phyloP scores from a whole-genome alignment of 2,888 invertebrate species.

The Acrobasis suavella region DNA sequence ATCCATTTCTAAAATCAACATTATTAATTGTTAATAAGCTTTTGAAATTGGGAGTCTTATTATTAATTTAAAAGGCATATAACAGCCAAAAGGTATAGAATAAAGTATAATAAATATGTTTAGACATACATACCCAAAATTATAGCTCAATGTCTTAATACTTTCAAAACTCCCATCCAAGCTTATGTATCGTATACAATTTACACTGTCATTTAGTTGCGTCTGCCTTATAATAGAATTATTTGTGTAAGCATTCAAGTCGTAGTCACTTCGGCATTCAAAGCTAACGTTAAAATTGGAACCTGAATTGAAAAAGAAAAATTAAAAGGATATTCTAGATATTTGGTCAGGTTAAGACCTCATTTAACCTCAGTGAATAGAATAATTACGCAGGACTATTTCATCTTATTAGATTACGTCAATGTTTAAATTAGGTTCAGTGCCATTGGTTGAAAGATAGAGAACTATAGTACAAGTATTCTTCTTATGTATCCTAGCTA shows the following conservation, averaged over 20 bases:
- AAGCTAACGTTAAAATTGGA: slow-evolving; percentile 41
- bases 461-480: too few species aligned
- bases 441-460: too few species aligned
- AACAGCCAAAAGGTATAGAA: too few species aligned
- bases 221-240: slow-evolving; percentile 29
- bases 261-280: slow-evolving; percentile 9
- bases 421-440: too few species aligned
- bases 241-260: slow-evolving; percentile 31
- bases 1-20: slow-evolving; percentile 16
- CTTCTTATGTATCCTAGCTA: too few species aligned
- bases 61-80: too few species aligned
- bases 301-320: slow-evolving; percentile 41
- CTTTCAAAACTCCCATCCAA: slow-evolving; percentile 52
- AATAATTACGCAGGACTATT: too few species aligned
- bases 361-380: too few species aligned
- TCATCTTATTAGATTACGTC: too few species aligned
- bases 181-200: slow-evolving; percentile 52
- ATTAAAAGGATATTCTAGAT: too few species aligned
- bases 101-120: not conserved
- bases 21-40: not conserved
- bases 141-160: slow-evolving; percentile 4
- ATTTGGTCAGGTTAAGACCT: too few species aligned
- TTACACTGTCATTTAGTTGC: slow-evolving; percentile 45
- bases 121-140: slow-evolving; percentile 9
- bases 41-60: not conserved